phyloP scores from a whole-genome alignment of 2,113 vertebrate species.

The Apodemus speciosus region DNA sequence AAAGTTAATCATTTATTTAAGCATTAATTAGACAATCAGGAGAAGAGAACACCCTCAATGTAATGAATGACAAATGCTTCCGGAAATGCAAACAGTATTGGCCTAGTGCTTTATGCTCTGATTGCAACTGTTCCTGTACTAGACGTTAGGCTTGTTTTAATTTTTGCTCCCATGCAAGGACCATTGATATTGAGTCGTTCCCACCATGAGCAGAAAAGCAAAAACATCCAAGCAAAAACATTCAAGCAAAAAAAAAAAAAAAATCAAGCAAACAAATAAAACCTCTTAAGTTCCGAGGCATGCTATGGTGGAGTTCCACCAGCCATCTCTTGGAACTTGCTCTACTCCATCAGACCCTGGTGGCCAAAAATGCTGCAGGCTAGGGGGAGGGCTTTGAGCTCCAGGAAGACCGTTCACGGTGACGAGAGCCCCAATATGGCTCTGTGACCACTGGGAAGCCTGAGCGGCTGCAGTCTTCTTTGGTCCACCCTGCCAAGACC shows the following conservation, averaged over 20 bases:
- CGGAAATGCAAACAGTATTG: not conserved
- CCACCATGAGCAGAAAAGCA: not conserved
- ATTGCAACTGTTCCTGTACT: not conserved
- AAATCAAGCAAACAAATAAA: not conserved
- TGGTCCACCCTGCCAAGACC: not conserved
- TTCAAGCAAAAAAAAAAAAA: not conserved
- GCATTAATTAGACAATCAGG: not conserved
- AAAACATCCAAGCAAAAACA: not conserved
- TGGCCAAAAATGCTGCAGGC: not conserved
- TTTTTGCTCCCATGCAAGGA: not conserved
- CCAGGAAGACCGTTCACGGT: not conserved
- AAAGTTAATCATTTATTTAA: not conserved
- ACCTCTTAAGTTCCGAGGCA: not conserved
- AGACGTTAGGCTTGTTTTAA: not conserved
- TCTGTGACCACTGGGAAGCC: not conserved
- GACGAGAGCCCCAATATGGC: not conserved
- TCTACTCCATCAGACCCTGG: not conserved
- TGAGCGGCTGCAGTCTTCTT: not conserved
- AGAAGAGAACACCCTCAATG: not conserved
- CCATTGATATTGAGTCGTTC: not conserved
- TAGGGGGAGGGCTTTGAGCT: not conserved
- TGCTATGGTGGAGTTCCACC: not conserved
- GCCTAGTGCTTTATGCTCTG: not conserved
- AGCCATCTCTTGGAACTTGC: not conserved
- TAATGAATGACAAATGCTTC: not conserved